Evolutionary conservation across 2,797 vertebrate genomes (phyloP), one percentile per base, ranked within the genome.

Genomic region (Lithobates sylvaticus): DNA sequence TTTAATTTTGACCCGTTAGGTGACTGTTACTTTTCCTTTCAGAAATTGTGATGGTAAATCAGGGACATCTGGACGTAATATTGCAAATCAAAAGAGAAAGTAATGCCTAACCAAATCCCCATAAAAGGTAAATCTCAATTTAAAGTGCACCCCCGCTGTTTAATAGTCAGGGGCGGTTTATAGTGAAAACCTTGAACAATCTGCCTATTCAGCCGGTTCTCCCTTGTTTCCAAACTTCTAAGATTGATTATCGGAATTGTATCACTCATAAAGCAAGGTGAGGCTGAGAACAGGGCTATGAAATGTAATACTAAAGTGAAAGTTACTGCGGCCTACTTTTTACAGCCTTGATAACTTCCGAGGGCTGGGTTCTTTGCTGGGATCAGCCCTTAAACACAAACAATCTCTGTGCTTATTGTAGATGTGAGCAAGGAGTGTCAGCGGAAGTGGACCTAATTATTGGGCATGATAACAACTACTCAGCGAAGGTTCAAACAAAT

Each of bases 81-180:
- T 83, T 80, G 26, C 78, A 84, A 87, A 87, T 87, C 86, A 87
- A 84, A 87, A 87, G 86, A 54, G 73, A 87, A 87, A 87, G 81
- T 80, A 87, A 87, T 80, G 70, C 86, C 75, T 87, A 87, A 78
- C 86, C 76, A 84, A 84, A 80, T 84, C 81, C 86, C 76, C 76
- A 84, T 87, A 87, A 87, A 87, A 87, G 86, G 86, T 77, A 80
- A 87, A 84, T 87, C 86, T 84, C 86, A 80, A 80, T 70, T 87
- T 84, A 87, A 84, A 87, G 64, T 80, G 34, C 81, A 68, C 86
- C 86, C 85, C 81, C 50, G 76, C 81, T 69, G 86, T 79, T 87
- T 87, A 78, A 87, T 79, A 87, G 86, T 61, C 61, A 80, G 69
- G 54, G 71, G 70, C 29, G 76, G 68, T 61, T 87, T 75, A 87